Base-by-base conservation (phyloP, 2,888 invertebrate species). In the Lepetodrilus schrolli region DNA sequence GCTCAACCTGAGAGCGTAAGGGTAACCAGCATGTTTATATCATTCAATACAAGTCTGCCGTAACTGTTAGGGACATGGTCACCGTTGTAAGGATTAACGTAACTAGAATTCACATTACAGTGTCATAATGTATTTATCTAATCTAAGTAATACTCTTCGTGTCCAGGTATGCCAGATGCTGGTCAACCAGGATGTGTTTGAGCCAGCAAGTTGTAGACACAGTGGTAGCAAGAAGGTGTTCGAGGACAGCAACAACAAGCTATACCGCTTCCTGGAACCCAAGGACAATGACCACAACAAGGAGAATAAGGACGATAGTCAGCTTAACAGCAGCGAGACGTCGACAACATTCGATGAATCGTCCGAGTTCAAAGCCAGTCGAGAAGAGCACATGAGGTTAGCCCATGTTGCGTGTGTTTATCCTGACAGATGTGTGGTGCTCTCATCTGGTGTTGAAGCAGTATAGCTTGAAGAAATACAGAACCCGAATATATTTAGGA, bases 171-270 rank as follows among this genome's bases (percentile, higher is more conserved):
- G 89, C 73, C 86, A 88, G 72, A 83, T 86, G 43, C 72, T 88
- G 74, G 87, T 89, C 86, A 87, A 89, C 49, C 82, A 85, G 43
- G 84, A 85, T 36, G 84, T 89, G 1, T 88, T 90, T 81, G 83
- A 85, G 58, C 82, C 88, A 20, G 87, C 87, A n/a, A 79, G 80
- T 30, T 75, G 74, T 21, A 81, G 81, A 23, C 75, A 78, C 3
- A 74, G 75, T 17, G 78, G 72, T 13, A 75, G 78, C 7, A 80
- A 82, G 36, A 80, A 80, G 47, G 50, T 77, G n/a, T 89, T 90
- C 82, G 89, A 90, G 50, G 90, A 90, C 81, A 88, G 87, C 70
- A 80, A 80, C 58, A 79, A 80, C 30, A 88, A 88, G 76, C 75
- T 87, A 36, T 90, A 88, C 77, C 79, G 84, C 26, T 89, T 89